phyloP scores from a whole-genome alignment of 2,797 vertebrate species.

The Bovichtus variegatus region DNA sequence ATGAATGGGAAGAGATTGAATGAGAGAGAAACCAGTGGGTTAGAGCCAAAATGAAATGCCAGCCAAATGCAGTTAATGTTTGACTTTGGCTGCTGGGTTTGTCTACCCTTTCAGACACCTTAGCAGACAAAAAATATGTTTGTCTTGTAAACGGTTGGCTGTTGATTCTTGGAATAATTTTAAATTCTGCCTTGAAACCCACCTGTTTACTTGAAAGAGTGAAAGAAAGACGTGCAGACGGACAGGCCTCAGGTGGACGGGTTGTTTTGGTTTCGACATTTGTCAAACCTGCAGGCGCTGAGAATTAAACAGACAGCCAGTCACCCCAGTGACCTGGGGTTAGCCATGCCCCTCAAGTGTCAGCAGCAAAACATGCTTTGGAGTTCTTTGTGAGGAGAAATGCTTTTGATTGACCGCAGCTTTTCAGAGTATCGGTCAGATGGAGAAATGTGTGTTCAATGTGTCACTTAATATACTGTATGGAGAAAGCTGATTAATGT shows the following conservation, averaged over 20 bases:
- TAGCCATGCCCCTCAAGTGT: constrained; percentile 3
- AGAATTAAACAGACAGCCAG: constrained; percentile 18
- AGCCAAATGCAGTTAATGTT: constrained; percentile 34
- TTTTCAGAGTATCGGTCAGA: background rate
- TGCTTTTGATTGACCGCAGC: constrained; percentile 13
- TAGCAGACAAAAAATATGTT: constrained; percentile 19
- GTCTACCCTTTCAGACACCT: background rate
- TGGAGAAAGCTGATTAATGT: background rate
- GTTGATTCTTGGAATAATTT: background rate
- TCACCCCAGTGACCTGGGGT: background rate
- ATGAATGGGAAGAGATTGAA: constrained; percentile 55
- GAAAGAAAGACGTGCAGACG: background rate
- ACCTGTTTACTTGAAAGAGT: background rate
- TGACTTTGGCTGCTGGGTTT: constrained; percentile 12
- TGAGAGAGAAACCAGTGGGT: constrained; percentile 8
- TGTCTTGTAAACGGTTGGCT: constrained; percentile 1
- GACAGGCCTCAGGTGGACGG: background rate
- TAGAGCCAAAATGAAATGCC: constrained; percentile 19
- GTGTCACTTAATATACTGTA: background rate
- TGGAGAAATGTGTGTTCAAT: background rate
- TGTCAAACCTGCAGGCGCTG: background rate
- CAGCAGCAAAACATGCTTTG: constrained; percentile 21
- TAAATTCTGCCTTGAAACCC: background rate
- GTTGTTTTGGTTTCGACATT: background rate
- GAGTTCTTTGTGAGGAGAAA: constrained; percentile 2